phyloP scores from a whole-genome alignment of 2,113 vertebrate species.

The Sceloporus tristichus region DNA sequence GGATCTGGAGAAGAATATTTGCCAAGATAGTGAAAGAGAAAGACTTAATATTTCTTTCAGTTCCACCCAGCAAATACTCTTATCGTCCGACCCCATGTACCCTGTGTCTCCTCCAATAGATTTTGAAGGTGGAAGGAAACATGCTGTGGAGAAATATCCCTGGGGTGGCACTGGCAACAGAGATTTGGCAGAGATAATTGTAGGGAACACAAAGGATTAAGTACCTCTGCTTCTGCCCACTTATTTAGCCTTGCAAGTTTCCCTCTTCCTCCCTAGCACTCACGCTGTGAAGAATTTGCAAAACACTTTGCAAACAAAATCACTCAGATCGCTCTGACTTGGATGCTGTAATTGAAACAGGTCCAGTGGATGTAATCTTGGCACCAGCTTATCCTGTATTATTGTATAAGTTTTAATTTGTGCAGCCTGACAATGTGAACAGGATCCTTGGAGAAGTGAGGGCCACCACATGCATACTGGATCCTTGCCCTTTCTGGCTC shows the following conservation, averaged over 20 bases:
- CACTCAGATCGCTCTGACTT: too few species aligned
- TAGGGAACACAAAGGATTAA: background rate
- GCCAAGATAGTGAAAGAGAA: background rate
- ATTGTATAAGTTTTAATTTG: too few species aligned
- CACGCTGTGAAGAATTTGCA: too few species aligned
- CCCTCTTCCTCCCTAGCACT: too few species aligned
- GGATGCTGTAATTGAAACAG: too few species aligned
- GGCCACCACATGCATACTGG: too few species aligned
- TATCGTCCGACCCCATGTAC: background rate
- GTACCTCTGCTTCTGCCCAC: background rate
- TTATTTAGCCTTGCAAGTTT: background rate
- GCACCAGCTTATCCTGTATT: too few species aligned
- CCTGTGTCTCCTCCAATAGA: background rate
- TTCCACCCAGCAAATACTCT: background rate
- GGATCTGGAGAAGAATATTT: background rate
- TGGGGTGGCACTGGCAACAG: background rate
- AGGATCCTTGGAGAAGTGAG: too few species aligned
- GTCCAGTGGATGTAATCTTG: too few species aligned
- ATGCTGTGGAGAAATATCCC: background rate
- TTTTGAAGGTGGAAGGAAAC: background rate
- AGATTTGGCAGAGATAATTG: background rate
- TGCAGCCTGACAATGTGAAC: too few species aligned
- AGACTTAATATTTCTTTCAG: background rate
- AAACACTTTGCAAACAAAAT: too few species aligned
- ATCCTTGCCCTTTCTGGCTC: too few species aligned